Evolutionary conservation across 2,888 invertebrate genomes (phyloP).

Genomic region (Colostygia pectinataria): DNA sequence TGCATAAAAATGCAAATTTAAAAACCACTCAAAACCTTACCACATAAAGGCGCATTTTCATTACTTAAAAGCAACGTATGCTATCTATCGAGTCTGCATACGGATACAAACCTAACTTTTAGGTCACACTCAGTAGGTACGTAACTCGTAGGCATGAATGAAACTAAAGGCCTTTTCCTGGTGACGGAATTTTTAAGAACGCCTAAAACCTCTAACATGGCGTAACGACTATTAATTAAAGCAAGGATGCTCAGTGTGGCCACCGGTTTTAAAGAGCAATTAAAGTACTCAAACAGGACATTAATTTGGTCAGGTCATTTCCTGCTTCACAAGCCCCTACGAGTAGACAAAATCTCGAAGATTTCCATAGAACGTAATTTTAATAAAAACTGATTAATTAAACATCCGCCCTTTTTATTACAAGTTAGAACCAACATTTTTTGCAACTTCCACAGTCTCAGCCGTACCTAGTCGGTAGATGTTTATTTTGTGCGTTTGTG

Average conservation of each 20-base stretch:
- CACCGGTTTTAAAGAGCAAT: neutral
- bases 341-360: constrained; percentile 5
- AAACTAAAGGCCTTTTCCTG: no score
- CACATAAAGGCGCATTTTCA: neutral
- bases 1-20: constrained; percentile 26
- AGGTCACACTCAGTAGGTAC: no score
- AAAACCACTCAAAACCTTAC: constrained; percentile 14
- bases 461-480: neutral
- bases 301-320: constrained; percentile 2
- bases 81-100: no score
- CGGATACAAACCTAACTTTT: no score
- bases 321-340: neutral
- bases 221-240: no score
- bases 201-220: no score
- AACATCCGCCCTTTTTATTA: constrained; percentile 17
- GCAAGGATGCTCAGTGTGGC: neutral
- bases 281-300: constrained; percentile 1
- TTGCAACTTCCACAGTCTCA: no score
- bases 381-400: constrained; percentile 14
- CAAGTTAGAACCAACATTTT: neutral
- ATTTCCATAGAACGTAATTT: constrained; percentile 7
- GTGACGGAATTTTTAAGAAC: no score
- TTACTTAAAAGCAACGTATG: neutral
- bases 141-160: no score
- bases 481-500: neutral